Conservation (phyloP, 2,797 vertebrate genomes). For the Pelodytes ibericus region DNA sequence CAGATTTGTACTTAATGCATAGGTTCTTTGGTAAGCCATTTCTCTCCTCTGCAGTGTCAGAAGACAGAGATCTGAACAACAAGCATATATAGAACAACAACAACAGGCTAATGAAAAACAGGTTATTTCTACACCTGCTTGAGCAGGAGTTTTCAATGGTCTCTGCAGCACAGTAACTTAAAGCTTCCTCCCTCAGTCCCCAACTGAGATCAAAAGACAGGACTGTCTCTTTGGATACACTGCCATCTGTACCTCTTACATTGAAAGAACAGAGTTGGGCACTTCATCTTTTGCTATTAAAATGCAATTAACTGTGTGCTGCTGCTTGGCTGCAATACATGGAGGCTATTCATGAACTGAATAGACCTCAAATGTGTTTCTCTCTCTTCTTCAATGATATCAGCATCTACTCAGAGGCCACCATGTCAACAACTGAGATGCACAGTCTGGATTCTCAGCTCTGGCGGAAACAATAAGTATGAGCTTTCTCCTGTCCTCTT, state of each 20-base stretch:
- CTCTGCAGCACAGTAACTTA: conserved; percentile 39
- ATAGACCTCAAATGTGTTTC: conserved; percentile 52
- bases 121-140: conserved; percentile 52
- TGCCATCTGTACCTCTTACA: conserved; percentile 51
- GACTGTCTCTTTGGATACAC: conserved; percentile 52
- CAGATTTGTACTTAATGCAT: not conserved
- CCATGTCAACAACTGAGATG: conserved; percentile 55
- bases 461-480: conserved; percentile 33
- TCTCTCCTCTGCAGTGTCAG: not conserved
- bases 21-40: conserved; percentile 6
- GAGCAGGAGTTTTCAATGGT: conserved; percentile 40
- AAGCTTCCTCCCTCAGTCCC: conserved; percentile 42
- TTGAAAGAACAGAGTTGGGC: conserved; percentile 48
- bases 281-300: conserved; percentile 57
- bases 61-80: conserved; percentile 18
- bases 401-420: conserved; percentile 54
- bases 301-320: conserved; percentile 56
- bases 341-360: conserved; percentile 51
- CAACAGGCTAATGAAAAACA: conserved; percentile 45
- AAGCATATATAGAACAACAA: conserved; percentile 12
- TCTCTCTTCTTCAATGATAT: conserved; percentile 53
- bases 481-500: conserved; percentile 30
- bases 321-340: conserved; percentile 49
- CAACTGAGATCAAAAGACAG: conserved; percentile 56
- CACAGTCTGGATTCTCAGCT: conserved; percentile 50